Conservation (phyloP, 2,113 vertebrate species). For the Terrapene triunguis region DNA sequence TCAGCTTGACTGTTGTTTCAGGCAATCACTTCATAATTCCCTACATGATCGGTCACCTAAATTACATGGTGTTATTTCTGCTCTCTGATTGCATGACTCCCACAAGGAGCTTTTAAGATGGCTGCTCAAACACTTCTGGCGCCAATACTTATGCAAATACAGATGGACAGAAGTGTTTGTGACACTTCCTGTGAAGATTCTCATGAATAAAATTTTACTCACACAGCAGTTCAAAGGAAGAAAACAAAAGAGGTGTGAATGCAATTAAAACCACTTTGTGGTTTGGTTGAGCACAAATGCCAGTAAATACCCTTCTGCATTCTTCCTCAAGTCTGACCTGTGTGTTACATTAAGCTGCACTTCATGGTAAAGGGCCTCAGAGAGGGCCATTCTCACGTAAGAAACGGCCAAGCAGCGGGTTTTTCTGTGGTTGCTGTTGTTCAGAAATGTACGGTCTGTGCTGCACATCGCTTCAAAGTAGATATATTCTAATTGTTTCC, state of each 20-base stretch:
- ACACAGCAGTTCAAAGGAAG: not conserved
- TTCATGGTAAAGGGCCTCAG: not conserved
- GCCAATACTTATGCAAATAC: not conserved
- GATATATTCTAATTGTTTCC: not conserved
- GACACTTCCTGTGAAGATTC: not conserved
- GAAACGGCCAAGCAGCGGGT: not conserved
- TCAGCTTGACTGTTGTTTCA: not conserved
- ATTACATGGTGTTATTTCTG: not conserved
- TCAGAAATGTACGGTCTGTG: not conserved
- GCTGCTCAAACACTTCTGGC: not conserved
- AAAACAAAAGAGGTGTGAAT: not conserved
- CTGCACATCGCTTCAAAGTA: not conserved
- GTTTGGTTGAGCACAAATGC: not conserved
- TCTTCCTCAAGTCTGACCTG: not conserved
- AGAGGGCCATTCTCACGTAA: not conserved
- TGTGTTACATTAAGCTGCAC: fast-evolving
- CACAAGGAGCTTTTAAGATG: not conserved
- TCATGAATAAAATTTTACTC: not conserved
- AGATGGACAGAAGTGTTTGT: not conserved
- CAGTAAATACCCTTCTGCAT: not conserved
- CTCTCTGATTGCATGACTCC: not conserved
- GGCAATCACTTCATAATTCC: not conserved
- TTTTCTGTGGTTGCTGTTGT: not conserved
- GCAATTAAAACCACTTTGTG: not conserved
- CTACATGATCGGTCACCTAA: not conserved